Base-by-base conservation (phyloP, 1,140 invertebrate genomes). In the Drosophila aff. region DNA sequence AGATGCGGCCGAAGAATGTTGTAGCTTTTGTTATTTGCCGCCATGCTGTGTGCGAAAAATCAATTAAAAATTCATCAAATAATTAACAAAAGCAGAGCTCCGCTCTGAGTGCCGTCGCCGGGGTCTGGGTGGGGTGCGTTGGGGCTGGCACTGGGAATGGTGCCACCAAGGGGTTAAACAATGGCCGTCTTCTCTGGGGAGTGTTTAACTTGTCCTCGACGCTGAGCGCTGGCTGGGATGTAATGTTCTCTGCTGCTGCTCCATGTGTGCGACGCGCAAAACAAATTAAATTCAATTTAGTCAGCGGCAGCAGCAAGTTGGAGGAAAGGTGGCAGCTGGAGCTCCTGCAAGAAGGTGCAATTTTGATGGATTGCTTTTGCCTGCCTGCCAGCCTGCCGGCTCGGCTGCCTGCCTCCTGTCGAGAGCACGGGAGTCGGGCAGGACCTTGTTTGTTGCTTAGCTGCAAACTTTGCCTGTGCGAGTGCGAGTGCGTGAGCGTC, bases 51-150 rank as follows among this genome's bases (percentile, higher is more conserved):
- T 82, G 90, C 81, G 90, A 92, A 92, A 91, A 91, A 91, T 91
- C 90, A 91, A 91, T 91, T 91, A 92, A 91, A 91, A 91, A 92
- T 91, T 91, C 90, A 91, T 92, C 90, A 91, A 91, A 91, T 91
- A 91, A 91, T 91, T 91, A 91, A 91, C 90, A 91, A 91, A 91
- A 90, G 84, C 84, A 84, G 74, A 65, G 71, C 79, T 64, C 18
- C 73, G 71, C 79, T 69, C 31, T 36, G 68, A 73, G 68, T 59
- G 38, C 53, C 66, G 66, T 7, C 3, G 58, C 60, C 9, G 26
- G 21, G 23, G 46, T 7, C 46, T 26, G 46, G 44, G 15, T 26
- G 46, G 21, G 0, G 44, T 15, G 44, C 3, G 11, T 6, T 46
- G 44, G 50, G 16, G 1, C n/a, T 15, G 52, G 15, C 13, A 11